phyloP scores from a whole-genome alignment of 2,888 invertebrate genomes.

The Barypeithes pellucidus region DNA sequence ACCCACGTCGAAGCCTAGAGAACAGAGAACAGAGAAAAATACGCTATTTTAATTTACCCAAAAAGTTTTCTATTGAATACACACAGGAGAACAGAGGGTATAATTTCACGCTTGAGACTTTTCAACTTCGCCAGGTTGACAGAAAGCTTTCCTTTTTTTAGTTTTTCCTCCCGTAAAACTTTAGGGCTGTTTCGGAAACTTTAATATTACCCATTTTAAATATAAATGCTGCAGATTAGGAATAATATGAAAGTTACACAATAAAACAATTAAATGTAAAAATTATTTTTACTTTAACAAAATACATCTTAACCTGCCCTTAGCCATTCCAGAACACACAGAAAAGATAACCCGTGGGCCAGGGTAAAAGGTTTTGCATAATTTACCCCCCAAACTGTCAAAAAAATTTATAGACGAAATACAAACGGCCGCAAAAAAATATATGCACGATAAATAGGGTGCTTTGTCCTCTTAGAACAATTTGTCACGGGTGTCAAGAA shows the following conservation, averaged over 20 bases:
- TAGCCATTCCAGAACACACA: too few relatives aligned
- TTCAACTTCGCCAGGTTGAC: constrained; percentile 5
- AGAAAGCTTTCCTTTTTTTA: not conserved
- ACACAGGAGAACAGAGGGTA: not conserved
- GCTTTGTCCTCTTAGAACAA: constrained; percentile 9
- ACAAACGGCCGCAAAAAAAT: constrained; percentile 1
- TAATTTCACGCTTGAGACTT: constrained; percentile 5
- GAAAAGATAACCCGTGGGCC: not conserved
- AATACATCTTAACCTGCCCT: too few relatives aligned
- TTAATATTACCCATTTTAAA: too few relatives aligned
- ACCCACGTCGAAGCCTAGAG: not conserved
- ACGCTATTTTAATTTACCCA: not conserved
- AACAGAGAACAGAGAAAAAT: not conserved
- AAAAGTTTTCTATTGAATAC: constrained; percentile 1
- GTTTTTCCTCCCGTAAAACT: not conserved
- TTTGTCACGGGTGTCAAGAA: constrained; percentile 18
- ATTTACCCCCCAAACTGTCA: not conserved
- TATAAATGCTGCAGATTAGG: too few relatives aligned
- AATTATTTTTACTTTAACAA: too few relatives aligned
- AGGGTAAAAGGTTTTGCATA: constrained; percentile 4
- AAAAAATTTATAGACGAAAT: constrained; percentile 6
- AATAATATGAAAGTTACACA: too few relatives aligned
- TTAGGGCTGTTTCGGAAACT: not conserved
- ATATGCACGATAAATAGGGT: constrained; percentile 2
- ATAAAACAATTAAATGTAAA: too few relatives aligned